phyloP scores from a whole-genome alignment of 1,140 invertebrate species.

The Phocides pigmalion region DNA sequence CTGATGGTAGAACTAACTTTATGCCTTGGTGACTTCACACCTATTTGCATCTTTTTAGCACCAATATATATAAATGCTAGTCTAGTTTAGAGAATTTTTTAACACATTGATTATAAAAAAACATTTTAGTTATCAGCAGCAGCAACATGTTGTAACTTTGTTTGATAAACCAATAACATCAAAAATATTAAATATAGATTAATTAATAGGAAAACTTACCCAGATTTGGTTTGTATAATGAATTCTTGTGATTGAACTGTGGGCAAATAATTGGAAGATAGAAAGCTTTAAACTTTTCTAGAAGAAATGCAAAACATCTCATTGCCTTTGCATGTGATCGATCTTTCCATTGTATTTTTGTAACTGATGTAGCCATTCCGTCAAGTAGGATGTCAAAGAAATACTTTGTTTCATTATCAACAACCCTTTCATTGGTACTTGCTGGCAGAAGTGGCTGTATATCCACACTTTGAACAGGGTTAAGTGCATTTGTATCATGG shows the following conservation, averaged over 20 bases:
- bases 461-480: constrained; percentile 92
- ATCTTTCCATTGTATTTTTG: constrained; percentile 96
- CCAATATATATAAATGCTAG: too few relatives aligned
- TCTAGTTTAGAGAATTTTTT: too few relatives aligned
- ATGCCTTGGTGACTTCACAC: too few relatives aligned
- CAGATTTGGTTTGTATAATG: constrained; percentile 94
- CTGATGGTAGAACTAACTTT: too few relatives aligned
- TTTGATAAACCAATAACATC: too few relatives aligned
- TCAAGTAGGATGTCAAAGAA: constrained; percentile 95
- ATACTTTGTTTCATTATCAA: constrained; percentile 93
- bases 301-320: constrained; percentile 94
- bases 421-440: constrained; percentile 93
- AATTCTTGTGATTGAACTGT: constrained; percentile 92
- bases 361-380: constrained; percentile 94
- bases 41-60: too few relatives aligned
- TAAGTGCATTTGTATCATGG: constrained; percentile 86
- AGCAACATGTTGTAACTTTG: too few relatives aligned
- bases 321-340: constrained; percentile 89
- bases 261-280: constrained; percentile 97
- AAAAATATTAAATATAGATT: too few relatives aligned
- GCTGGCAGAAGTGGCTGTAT: constrained; percentile 93
- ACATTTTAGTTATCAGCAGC: too few relatives aligned
- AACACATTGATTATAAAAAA: too few relatives aligned
- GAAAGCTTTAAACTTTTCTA: constrained; percentile 95
- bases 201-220: constrained; percentile 80